Conservation (phyloP, 1,140 invertebrate genomes). For the Spodoptera litura region DNA sequence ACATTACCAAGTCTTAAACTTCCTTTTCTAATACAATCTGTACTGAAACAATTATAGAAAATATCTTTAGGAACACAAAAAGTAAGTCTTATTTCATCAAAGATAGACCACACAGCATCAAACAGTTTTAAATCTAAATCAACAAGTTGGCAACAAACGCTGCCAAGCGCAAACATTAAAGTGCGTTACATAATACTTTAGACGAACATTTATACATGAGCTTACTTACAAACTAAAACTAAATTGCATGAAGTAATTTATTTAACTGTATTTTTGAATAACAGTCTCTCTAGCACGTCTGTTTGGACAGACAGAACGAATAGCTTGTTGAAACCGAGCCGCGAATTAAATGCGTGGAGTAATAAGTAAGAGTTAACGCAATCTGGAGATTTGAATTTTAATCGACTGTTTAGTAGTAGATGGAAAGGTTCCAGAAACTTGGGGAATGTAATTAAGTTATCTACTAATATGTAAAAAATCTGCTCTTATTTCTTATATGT, state of each 20-base stretch:
- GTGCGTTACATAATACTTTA: slow-evolving; percentile 6
- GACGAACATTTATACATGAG: neutral
- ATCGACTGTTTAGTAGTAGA: neutral
- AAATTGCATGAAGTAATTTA: slow-evolving; percentile 30
- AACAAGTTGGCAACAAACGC: neutral
- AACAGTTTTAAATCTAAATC: neutral
- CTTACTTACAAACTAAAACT: neutral
- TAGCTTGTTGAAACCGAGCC: slow-evolving; percentile 33
- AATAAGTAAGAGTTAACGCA: slow-evolving; percentile 25
- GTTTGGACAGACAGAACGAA: slow-evolving; percentile 21
- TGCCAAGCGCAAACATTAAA: neutral
- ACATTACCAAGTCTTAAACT: too few relatives aligned
- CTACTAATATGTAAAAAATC: too few relatives aligned
- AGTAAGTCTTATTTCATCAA: neutral
- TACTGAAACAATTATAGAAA: too few relatives aligned
- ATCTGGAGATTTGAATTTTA: slow-evolving; percentile 10
- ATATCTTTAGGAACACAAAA: neutral
- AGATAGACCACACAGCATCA: neutral
- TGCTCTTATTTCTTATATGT: too few relatives aligned
- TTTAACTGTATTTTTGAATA: slow-evolving; percentile 45
- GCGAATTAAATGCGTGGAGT: slow-evolving; percentile 6
- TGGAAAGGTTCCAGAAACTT: too few relatives aligned
- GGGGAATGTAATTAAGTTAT: too few relatives aligned
- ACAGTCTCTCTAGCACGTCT: slow-evolving; percentile 6
- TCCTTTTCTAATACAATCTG: neutral